Percentiles rank a stretch among this genome's conserved stretches.
phyloP scores from a whole-genome alignment of 2,797 vertebrate genomes.

The Sebastes flavidus region DNA sequence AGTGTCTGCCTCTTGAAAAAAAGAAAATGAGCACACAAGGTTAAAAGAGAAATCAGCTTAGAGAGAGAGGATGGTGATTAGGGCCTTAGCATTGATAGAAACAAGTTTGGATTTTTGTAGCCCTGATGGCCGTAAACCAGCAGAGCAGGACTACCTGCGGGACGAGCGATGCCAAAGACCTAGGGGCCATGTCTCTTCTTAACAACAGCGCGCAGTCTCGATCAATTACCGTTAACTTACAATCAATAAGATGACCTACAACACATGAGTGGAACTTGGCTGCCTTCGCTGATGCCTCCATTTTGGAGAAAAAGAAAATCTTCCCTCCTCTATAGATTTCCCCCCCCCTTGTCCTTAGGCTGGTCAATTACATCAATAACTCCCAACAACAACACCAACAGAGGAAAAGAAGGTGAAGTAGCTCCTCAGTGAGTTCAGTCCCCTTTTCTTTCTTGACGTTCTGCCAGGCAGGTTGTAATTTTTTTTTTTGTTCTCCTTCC shows the following conservation, averaged over 20 bases:
- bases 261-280: constrained; percentile 75
- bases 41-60: constrained; percentile 25
- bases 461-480: constrained; percentile 70
- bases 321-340: constrained; percentile 59
- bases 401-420: constrained; percentile 66
- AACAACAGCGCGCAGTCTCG: constrained; percentile 60
- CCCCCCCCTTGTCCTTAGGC: constrained; percentile 50
- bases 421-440: constrained; percentile 63
- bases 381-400: constrained; percentile 64
- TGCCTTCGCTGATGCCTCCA: constrained; percentile 67
- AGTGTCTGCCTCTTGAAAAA: constrained; percentile 24
- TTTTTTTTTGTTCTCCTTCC: constrained; percentile 35
- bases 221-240: constrained; percentile 79
- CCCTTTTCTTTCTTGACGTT: constrained; percentile 55
- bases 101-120: constrained; percentile 13
- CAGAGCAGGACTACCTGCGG: constrained; percentile 25
- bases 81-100: neutral
- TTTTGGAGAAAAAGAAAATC: constrained; percentile 60
- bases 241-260: constrained; percentile 79
- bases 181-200: constrained; percentile 66
- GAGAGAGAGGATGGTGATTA: constrained; percentile 9
- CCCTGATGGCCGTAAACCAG: constrained; percentile 38
- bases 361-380: constrained; percentile 78
- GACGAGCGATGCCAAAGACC: constrained; percentile 29
- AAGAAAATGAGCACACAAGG: constrained; percentile 3